Base-by-base conservation (phyloP, 2,888 invertebrate species). In the Anoncus sp. region DNA sequence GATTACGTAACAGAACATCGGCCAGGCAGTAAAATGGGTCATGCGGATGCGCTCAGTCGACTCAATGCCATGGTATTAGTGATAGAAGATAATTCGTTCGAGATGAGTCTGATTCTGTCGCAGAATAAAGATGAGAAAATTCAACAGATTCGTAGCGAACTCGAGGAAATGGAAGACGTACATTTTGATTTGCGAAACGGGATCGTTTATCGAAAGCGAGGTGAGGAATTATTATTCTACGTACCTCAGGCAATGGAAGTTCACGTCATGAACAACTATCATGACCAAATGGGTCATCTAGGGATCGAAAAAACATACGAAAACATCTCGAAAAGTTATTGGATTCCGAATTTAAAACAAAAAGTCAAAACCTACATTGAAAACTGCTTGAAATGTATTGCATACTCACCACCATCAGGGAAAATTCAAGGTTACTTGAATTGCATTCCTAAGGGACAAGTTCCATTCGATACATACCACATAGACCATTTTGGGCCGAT, bases 41-140 rank as follows among this genome's bases (percentile, higher is more conserved):
- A 87, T 71, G 86, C 84, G 2, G 86, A 87, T 75, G 85, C 85
- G 14, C 69, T 86, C n/a, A 84, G 84, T 47, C 53, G 75, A 0
- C 35, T 24, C 3, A n/a, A 24, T n/a, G 65, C 10, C 5, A 59
- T 80, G 1, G 14, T 78, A 10, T 62, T 79, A 2, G n/a, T 81
- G 3, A n/a, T n/a, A n/a, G 77, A 77, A 10, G 77, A 77, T 20
- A 79, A 81, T 57, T 53, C 79, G 1, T 59, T 80, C 4, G 79
- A 82, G 38, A 45, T 47, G n/a, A 77, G 77, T 53, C 66, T 81
- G 2, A 40, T 75, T 0, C 9, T 82, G 0, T 47, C 66, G 53
- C 82, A 80, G 38, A 57, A 24, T 31, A 31, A 7, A 31, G 31
- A 31, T 31, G 4, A 3, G 7, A 31, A 31, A 31, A 31, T 31